Conservation (phyloP, 2,888 invertebrate genomes). For the Drosophila neoperkinsi region DNA sequence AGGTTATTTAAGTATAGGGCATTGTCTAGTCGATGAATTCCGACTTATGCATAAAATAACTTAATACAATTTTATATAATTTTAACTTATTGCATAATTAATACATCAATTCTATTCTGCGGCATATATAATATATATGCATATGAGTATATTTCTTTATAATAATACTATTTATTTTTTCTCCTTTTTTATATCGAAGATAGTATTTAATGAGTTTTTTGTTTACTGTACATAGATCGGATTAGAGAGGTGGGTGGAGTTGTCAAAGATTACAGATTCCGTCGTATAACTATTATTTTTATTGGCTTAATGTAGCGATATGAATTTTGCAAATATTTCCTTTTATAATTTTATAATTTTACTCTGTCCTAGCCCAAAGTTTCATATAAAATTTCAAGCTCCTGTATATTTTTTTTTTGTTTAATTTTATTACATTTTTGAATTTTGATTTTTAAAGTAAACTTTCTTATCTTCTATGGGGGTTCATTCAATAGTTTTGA, state of each 20-base stretch:
- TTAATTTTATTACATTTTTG: not conserved
- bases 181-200: conserved; percentile 5
- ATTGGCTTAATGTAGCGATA: conserved; percentile 64
- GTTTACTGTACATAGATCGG: conserved; percentile 42
- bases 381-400: conserved; percentile 71
- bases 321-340: conserved; percentile 51
- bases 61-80: conserved; percentile 37
- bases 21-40: conserved; percentile 34
- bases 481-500: conserved; percentile 23
- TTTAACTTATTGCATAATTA: conserved; percentile 40
- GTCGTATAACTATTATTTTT: conserved; percentile 44
- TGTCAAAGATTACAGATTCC: conserved; percentile 48
- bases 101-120: conserved; percentile 48
- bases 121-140: conserved; percentile 13
- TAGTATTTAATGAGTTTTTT: conserved; percentile 22
- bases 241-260: conserved; percentile 57
- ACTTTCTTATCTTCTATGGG: conserved; percentile 28
- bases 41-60: conserved; percentile 39
- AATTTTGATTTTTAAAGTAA: conserved; percentile 51
- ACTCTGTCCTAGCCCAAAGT: conserved; percentile 50
- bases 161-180: conserved; percentile 14
- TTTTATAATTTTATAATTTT: conserved; percentile 21
- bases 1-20: conserved; percentile 12
- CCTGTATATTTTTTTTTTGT: conserved; percentile 35
- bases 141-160: conserved; percentile 9